Conservation (phyloP, 2,797 vertebrate genomes). For the Diplodus puntazzo region DNA sequence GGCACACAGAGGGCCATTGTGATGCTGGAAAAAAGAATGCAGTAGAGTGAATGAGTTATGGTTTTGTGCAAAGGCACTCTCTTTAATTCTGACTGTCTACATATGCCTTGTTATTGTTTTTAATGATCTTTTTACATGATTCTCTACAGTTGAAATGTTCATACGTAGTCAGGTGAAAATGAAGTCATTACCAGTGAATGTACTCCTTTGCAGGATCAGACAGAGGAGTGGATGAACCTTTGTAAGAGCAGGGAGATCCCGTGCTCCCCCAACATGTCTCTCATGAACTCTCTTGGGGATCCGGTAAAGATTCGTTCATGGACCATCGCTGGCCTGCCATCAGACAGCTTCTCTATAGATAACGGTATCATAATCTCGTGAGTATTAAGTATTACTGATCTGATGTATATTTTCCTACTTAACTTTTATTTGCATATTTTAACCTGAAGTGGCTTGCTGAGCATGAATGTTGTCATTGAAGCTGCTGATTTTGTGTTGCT, state of each 20-base stretch:
- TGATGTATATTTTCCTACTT: neutral
- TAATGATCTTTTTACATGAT: neutral
- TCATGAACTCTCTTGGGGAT: constrained; percentile 90
- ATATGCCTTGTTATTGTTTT: neutral
- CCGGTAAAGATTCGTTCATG: constrained; percentile 90
- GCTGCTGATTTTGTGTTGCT: neutral
- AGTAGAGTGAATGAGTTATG: constrained; percentile 1
- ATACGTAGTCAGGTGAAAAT: neutral
- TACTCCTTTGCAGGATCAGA: constrained; percentile 85
- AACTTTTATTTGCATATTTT: neutral
- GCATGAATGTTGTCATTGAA: constrained; percentile 12
- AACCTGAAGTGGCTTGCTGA: neutral
- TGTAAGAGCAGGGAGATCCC: constrained; percentile 88
- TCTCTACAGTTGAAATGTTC: neutral
- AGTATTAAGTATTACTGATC: constrained; percentile 64
- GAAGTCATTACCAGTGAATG: neutral
- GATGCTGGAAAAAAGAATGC: constrained; percentile 13
- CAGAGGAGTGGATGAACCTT: constrained; percentile 86
- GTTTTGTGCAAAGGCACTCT: neutral
- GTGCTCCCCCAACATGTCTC: constrained; percentile 89
- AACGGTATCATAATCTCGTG: constrained; percentile 94
- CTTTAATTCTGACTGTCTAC: neutral
- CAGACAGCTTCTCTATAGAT: constrained; percentile 92
- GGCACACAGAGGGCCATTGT: neutral
- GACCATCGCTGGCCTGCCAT: constrained; percentile 93